Conservation (phyloP, 2,888 invertebrate species). For the Chaetogeoica ovagalla region DNA sequence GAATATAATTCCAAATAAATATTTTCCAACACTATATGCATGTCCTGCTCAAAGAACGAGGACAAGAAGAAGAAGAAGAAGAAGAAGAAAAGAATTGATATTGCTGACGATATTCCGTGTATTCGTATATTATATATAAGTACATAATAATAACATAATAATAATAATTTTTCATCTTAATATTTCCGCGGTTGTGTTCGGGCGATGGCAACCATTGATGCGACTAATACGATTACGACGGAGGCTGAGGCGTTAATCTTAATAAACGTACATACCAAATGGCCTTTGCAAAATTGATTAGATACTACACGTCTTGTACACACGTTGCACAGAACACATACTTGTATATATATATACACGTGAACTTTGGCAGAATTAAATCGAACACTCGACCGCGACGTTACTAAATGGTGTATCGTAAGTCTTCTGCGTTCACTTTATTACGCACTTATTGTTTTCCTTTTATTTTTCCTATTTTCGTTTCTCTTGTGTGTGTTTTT, state of each 20-base stretch:
- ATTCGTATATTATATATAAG: too few relatives aligned
- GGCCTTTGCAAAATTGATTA: constrained; percentile 41
- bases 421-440: constrained; percentile 3
- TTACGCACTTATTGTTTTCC: not conserved
- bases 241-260: constrained; percentile 16
- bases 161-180: not conserved
- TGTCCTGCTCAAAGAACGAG: too few relatives aligned
- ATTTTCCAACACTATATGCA: too few relatives aligned
- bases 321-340: not conserved
- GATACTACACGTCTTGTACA: not conserved
- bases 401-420: constrained; percentile 28
- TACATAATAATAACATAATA: too few relatives aligned
- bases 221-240: constrained; percentile 8
- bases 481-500: not conserved
- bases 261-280: constrained; percentile 32
- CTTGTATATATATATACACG: not conserved
- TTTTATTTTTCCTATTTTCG: not conserved
- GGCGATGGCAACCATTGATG: constrained; percentile 8
- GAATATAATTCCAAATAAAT: too few relatives aligned
- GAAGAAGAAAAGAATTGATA: too few relatives aligned
- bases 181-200: not conserved
- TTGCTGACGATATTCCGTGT: too few relatives aligned
- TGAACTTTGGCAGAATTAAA: constrained; percentile 23
- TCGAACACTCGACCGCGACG: constrained; percentile 11
- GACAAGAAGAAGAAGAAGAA: too few relatives aligned